Evolutionary conservation across 2,888 invertebrate genomes (phyloP), one percentile per base, ranked within the genome.

Genomic region (Sinopyrophorus schimmeli): DNA sequence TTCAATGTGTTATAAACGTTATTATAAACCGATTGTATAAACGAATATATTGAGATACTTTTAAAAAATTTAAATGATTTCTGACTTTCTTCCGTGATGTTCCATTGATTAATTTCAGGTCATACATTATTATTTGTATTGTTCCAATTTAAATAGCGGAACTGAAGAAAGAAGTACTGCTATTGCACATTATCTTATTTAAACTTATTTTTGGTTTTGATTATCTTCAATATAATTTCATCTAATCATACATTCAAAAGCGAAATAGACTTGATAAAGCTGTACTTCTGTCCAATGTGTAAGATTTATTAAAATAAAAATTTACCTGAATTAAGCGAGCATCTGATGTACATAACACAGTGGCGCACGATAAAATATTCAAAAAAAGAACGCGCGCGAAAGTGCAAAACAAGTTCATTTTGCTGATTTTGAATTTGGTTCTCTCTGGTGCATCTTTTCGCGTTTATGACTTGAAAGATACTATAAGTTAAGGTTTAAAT

Each of bases 271-370:
- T 17, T 2, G n/a, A 17, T 20, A 10, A 31, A 32, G 20, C 7
- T 12, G 15, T 16, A 5, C 9, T 12, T 27, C 14, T 26, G 11
- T 9, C 5, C 35, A 30, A 28, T 15, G 18, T 30, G 9, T 32
- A n/a, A n/a, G n/a, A n/a, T 24, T 9, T 24, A 24, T 9, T 4
- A 35, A 23, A 7, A 31, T 15, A 31, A 7, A 15, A 51, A 48
- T 10, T 50, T 64, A 67, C 68, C 63, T 67, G 65, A 6, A 65
- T 58, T 21, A 67, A 47, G 18, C 65, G 51, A n/a, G 57, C 60
- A 44, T 67, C 66, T 1, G 44, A 37, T 7, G 12, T 12, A 20
- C 35, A 37, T 16, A 12, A 23, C 12, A 41, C 41, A 30, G 24
- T 12, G 3, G 18, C 3, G 4, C 9, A n/a, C 7, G 30, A 39